These are phyloP conservation scores for Porites australiensis DNA, from an alignment of 64 coral and sea anemone species.

Conservation along the genomic window DNA sequence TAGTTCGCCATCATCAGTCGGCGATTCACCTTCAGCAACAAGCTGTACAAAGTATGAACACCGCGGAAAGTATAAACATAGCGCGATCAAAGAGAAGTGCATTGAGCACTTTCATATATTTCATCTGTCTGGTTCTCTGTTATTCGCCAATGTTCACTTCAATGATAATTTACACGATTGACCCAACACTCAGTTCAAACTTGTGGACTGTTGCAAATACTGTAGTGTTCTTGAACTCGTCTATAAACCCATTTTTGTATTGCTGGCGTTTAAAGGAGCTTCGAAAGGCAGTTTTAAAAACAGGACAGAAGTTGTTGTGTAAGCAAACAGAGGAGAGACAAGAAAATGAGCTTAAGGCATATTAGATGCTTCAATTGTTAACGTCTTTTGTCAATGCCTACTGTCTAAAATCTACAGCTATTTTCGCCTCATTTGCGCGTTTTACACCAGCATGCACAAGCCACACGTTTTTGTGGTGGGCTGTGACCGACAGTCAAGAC, in stretches of 20 bases:
- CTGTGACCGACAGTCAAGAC: no score
- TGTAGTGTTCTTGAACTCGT: slow-evolving; percentile 15
- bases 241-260: slow-evolving; percentile 15
- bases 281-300: background rate
- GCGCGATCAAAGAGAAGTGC: background rate
- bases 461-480: no score
- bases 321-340: background rate
- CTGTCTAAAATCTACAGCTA: no score
- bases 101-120: slow-evolving; percentile 7
- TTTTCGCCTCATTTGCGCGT: no score
- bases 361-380: no score
- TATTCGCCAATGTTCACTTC: background rate
- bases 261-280: slow-evolving; percentile 20
- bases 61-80: background rate
- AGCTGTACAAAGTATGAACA: background rate
- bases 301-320: background rate
- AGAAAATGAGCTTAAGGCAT: background rate
- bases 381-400: no score
- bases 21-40: background rate
- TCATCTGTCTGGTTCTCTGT: slow-evolving; percentile 1
- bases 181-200: background rate
- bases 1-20: background rate
- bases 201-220: background rate
- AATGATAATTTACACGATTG: background rate
- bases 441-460: no score